Conservation (phyloP, 2,888 invertebrate genomes). For the Bembecia ichneumoniformis region DNA sequence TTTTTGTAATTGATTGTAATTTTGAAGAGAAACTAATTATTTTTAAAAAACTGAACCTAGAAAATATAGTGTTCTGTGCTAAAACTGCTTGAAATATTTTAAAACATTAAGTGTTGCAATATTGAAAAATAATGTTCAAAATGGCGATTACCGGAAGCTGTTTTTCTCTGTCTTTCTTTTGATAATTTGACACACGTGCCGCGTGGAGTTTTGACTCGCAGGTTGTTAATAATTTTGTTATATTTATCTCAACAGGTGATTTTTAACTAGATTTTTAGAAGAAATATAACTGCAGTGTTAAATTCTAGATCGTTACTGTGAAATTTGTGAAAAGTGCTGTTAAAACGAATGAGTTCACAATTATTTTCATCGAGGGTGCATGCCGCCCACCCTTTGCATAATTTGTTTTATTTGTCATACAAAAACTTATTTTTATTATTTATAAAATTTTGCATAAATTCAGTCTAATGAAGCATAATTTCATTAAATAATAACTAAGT, state of each 20-base stretch:
- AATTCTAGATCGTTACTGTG: constrained; percentile 26
- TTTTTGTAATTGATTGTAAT: too few species aligned
- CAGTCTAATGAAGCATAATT: too few species aligned
- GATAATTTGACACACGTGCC: constrained; percentile 70
- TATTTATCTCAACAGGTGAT: constrained; percentile 31
- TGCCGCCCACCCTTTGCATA: constrained; percentile 28
- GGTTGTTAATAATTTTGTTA: constrained; percentile 47
- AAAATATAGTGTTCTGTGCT: too few species aligned
- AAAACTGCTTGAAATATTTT: too few species aligned
- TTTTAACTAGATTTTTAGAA: constrained; percentile 20
- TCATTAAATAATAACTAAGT: too few species aligned
- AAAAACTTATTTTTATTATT: too few species aligned
- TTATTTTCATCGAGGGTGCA: constrained; percentile 20
- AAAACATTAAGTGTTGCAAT: constrained; percentile 26
- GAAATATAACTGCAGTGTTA: constrained; percentile 29
- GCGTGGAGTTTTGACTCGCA: constrained; percentile 71
- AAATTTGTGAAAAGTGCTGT: constrained; percentile 34
- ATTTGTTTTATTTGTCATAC: too few species aligned
- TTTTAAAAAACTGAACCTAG: too few species aligned
- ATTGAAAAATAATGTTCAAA: constrained; percentile 26
- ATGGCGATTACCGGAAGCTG: constrained; percentile 58
- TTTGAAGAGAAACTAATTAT: too few species aligned
- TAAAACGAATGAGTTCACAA: constrained; percentile 4
- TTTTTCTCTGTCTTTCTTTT: constrained; percentile 57
- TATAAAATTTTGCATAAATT: too few species aligned